These are phyloP conservation scores for Hyposoter dolosus DNA, from an alignment of 2,888 invertebrate genomes.

Conservation along the genomic window DNA sequence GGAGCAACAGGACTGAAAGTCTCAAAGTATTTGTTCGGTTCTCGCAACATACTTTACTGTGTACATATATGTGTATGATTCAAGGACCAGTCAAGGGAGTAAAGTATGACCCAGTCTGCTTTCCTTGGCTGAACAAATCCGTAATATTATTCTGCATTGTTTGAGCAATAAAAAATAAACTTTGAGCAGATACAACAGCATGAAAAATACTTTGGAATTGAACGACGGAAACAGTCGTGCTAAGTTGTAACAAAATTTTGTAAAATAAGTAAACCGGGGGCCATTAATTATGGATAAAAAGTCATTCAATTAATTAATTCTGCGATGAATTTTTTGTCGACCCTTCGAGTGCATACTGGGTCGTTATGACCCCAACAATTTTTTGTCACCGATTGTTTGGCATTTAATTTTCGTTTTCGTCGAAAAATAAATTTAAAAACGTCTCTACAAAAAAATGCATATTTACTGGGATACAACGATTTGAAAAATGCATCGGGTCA, in stretches of 20 bases:
- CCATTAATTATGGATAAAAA: too few relatives aligned
- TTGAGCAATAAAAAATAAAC: not conserved
- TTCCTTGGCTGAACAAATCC: not conserved
- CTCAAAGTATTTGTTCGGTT: not conserved
- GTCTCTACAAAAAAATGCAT: too few relatives aligned
- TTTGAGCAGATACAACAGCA: not conserved
- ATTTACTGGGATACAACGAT: too few relatives aligned
- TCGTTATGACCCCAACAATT: too few relatives aligned
- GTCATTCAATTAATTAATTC: too few relatives aligned
- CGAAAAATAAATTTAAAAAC: too few relatives aligned
- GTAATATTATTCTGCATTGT: slow-evolving; percentile 1
- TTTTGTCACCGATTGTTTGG: too few relatives aligned
- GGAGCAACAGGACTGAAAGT: slow-evolving; percentile 10
- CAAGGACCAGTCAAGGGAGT: not conserved
- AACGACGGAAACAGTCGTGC: not conserved
- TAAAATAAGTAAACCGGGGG: not conserved
- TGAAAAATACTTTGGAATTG: not conserved
- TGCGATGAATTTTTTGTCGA: too few relatives aligned
- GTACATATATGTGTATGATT: not conserved
- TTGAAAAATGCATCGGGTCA: too few relatives aligned
- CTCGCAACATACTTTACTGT: slow-evolving; percentile 13
- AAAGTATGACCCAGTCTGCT: slow-evolving; percentile 3
- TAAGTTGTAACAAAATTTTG: not conserved
- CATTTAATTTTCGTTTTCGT: too few relatives aligned
- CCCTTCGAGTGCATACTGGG: too few relatives aligned